A percentile compares a stretch with the other conserved stretches of the same genome.
These are phyloP conservation scores for Ammodytes marinus DNA, from an alignment of 2,113 vertebrate genomes.

Conservation along the genomic window DNA sequence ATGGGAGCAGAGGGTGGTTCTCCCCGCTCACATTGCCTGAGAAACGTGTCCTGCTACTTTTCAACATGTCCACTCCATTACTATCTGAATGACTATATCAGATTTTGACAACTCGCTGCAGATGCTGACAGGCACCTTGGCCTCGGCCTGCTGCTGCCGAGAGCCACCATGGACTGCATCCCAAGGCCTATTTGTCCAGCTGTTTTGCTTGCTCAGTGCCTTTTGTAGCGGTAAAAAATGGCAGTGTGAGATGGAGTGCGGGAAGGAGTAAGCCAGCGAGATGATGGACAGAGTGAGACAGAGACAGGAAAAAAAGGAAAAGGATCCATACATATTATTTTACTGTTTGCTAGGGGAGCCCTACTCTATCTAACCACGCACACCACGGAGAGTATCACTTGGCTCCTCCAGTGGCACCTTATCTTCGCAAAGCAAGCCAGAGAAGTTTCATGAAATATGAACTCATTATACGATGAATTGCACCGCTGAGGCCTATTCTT, in stretches of 20 bases:
- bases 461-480: constrained; percentile 49
- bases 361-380: constrained; percentile 11
- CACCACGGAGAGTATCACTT: constrained; percentile 54
- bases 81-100: constrained; percentile 75
- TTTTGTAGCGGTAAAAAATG: constrained; percentile 52
- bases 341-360: constrained; percentile 31
- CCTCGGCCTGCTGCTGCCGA: constrained; percentile 62
- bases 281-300: constrained; percentile 48
- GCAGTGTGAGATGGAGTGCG: constrained; percentile 7
- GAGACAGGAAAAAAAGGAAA: constrained; percentile 30
- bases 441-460: constrained; percentile 53
- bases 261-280: neutral
- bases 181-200: constrained; percentile 72
- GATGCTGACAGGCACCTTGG: constrained; percentile 72
- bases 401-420: constrained; percentile 46
- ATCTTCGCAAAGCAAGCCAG: constrained; percentile 60
- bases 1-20: constrained; percentile 51
- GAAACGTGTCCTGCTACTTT: constrained; percentile 67
- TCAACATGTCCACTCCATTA: constrained; percentile 67
- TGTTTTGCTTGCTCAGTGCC: constrained; percentile 68
- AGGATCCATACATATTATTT: constrained; percentile 29
- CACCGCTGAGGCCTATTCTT: constrained; percentile 43
- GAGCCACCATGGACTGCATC: constrained; percentile 71
- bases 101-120: constrained; percentile 79
- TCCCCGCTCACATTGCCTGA: constrained; percentile 57